These are phyloP conservation scores for Buceros bicornis DNA, from an alignment of 2,797 vertebrate genomes.

Conservation along the genomic window DNA sequence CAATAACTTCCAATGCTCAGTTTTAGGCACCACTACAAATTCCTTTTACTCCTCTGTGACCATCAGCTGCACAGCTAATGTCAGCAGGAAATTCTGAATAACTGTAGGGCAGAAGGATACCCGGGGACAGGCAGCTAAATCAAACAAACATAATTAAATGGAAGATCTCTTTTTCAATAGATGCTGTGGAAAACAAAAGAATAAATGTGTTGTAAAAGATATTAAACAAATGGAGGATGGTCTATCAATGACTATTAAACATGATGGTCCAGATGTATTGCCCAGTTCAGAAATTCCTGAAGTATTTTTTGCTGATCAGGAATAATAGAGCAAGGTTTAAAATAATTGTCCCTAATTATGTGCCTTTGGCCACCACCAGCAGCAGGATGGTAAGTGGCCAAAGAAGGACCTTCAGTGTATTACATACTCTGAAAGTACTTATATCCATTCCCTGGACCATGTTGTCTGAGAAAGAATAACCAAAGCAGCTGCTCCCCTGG, in stretches of 20 bases:
- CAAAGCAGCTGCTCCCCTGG: not conserved
- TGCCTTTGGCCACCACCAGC: not conserved
- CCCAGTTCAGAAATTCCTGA: not conserved
- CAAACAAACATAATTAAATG: not conserved
- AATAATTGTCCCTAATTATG: not conserved
- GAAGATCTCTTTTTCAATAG: not conserved
- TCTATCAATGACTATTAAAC: not conserved
- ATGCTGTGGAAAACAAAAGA: not conserved
- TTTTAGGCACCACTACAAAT: not conserved
- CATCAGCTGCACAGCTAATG: not conserved
- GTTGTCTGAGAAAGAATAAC: not conserved
- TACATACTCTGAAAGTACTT: not conserved
- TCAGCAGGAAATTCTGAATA: conserved; percentile 16
- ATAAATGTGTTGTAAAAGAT: not conserved
- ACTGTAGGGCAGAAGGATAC: not conserved
- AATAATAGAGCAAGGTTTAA: not conserved
- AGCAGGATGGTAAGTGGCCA: not conserved
- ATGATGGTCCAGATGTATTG: not conserved
- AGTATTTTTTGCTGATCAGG: not conserved
- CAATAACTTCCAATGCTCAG: not conserved
- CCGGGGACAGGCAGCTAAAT: not conserved
- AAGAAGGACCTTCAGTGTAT: not conserved
- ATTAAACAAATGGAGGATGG: not conserved
- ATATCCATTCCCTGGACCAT: not conserved
- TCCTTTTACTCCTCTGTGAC: not conserved